Evolutionary conservation across 2,797 vertebrate species (phyloP), one percentile per base, ranked within the genome.

Genomic region (Lutjanus campechanus): DNA sequence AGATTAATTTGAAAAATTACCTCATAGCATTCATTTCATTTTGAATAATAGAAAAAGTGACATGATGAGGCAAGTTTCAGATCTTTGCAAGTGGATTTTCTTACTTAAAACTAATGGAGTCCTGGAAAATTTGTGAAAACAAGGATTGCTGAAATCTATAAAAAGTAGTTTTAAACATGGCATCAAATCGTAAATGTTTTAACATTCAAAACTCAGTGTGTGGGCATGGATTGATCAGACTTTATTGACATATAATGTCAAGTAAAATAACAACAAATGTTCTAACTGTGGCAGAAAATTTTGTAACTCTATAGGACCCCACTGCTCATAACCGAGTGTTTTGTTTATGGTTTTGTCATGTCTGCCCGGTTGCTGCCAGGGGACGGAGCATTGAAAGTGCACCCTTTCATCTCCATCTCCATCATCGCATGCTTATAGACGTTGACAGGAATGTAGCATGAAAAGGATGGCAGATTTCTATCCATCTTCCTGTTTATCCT

Each of bases 341-440:
- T 59, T 65, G 75, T 78, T 78, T 56, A 43, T 58, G 60, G 40
- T 69, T 54, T 17, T 41, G 19, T 59, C 46, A 3, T 22, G 40
- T 72, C 5, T 55, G 55, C 68, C 22, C 55, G 61, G 20, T 47
- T 66, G 63, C 51, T 74, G 53, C 53, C 47, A 3, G 2, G 36
- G 17, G 68, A 46, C 55, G 17, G 22, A 7, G 4, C 49, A 67
- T 41, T 68, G 44, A 60, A 69, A 16, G 25, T 13, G 1, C 29
- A 58, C 11, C 16, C 53, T 84, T 81, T 79, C 12, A 72, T 63
- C 62, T 62, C 49, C 44, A 50, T 29, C 19, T 82, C 60, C 40
- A 61, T 70, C 60, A 49, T 49, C 60, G 22, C 20, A 7, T 22
- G 29, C 53, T 72, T 50, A 10, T 49, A 77, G 59, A 43, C 13